Conservation (phyloP, 2,113 vertebrate genomes). For the Grallaria varia region DNA sequence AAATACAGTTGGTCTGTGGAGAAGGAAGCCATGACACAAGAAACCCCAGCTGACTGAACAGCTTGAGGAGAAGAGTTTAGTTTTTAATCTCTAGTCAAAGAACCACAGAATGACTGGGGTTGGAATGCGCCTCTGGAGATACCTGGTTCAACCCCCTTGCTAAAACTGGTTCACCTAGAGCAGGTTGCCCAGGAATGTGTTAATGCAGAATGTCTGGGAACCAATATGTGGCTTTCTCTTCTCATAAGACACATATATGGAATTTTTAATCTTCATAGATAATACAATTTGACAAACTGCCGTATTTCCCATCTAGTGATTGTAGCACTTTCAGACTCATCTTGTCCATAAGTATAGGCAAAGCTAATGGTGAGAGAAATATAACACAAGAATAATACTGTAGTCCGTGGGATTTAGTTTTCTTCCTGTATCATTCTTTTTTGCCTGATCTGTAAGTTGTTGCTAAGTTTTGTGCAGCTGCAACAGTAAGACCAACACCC, state of each 20-base stretch:
- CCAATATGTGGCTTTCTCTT: background rate
- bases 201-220: background rate
- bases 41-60: background rate
- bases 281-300: background rate
- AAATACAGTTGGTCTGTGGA: background rate
- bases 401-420: background rate
- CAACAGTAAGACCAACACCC: background rate
- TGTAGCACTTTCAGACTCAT: background rate
- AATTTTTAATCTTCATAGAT: background rate
- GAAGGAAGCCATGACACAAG: background rate
- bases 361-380: background rate
- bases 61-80: background rate
- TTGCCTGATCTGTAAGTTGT: background rate
- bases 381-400: background rate
- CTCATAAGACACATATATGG: rapidly evolving
- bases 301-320: background rate
- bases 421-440: background rate
- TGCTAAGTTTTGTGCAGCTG: background rate
- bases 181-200: background rate
- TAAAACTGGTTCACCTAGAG: background rate
- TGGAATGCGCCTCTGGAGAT: background rate
- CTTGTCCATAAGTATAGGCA: background rate
- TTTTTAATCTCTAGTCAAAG: background rate
- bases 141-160: background rate
- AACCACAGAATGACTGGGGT: background rate